phyloP scores from a whole-genome alignment of 2,888 invertebrate genomes.

The Leptothorax acervorum region DNA sequence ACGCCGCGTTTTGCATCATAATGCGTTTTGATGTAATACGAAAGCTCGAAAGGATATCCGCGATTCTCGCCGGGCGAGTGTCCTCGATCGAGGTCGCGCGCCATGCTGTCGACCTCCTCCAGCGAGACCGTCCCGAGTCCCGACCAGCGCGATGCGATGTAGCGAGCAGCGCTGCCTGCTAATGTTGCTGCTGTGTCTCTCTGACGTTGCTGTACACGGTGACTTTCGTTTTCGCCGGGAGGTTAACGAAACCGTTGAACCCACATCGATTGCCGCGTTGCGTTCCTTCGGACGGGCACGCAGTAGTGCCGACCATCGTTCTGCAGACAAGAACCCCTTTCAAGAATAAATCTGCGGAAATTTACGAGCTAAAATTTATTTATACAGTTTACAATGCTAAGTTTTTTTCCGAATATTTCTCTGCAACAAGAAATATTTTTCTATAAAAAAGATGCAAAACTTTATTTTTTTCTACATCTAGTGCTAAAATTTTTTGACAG shows the following conservation, averaged over 20 bases:
- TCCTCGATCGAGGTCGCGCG: conserved; percentile 74
- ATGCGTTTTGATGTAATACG: conserved; percentile 54
- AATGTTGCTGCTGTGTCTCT: conserved; percentile 44
- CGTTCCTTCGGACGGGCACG: conserved; percentile 19
- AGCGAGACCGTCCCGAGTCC: conserved; percentile 1
- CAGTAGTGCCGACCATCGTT: neutral
- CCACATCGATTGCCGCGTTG: conserved; percentile 48
- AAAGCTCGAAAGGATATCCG: conserved; percentile 53
- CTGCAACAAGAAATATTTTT: neutral
- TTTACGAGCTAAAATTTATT: conserved; percentile 1
- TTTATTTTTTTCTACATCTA: neutral
- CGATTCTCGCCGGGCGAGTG: conserved; percentile 53
- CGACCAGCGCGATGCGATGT: neutral
- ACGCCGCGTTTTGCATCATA: conserved; percentile 43
- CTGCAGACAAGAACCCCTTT: neutral
- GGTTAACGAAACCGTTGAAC: conserved; percentile 72
- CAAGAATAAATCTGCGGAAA: conserved; percentile 5
- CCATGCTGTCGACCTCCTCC: conserved; percentile 40
- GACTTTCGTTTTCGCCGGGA: conserved; percentile 78
- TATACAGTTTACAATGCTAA: neutral
- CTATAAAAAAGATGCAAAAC: neutral
- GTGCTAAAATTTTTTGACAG: neutral
- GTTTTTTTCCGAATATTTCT: neutral
- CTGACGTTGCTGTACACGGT: conserved; percentile 53
- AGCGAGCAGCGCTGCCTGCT: conserved; percentile 4